A percentile compares a stretch with the other conserved stretches of the same genome.
Evolutionary conservation across 2,888 invertebrate species (phyloP).

Genomic region (Plagiodera versicolora): DNA sequence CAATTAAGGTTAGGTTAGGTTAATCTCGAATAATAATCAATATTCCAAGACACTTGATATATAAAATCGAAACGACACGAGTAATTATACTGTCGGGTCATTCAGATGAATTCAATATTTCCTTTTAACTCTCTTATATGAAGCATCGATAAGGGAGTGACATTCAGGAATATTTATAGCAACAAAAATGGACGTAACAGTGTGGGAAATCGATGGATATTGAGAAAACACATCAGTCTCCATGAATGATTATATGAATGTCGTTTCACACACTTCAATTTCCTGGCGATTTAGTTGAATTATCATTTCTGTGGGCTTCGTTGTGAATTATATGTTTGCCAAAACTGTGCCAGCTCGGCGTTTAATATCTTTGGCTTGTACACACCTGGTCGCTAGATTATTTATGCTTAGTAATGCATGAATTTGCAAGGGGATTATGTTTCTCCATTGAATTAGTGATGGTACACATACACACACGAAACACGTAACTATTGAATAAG

Average conservation of each 20-base stretch:
- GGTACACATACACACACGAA: too few species aligned
- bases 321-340: constrained; percentile 1
- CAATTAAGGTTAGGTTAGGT: too few species aligned
- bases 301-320: not conserved
- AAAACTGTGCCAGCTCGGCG: not conserved
- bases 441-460: not conserved
- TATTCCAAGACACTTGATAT: too few species aligned
- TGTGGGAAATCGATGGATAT: not conserved
- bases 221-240: not conserved
- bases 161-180: too few species aligned
- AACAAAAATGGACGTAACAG: not conserved
- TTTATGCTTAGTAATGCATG: not conserved
- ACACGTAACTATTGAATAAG: too few species aligned
- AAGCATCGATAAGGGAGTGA: too few species aligned
- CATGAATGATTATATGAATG: not conserved
- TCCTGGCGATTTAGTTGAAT: constrained; percentile 1
- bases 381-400: not conserved
- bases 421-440: not conserved
- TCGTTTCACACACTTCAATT: not conserved
- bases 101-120: too few species aligned
- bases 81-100: too few species aligned
- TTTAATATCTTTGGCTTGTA: not conserved
- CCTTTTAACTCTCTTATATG: too few species aligned
- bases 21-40: too few species aligned
- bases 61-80: too few species aligned